Base-by-base conservation (phyloP, 2,113 vertebrate genomes). In the Elephas maximus region DNA sequence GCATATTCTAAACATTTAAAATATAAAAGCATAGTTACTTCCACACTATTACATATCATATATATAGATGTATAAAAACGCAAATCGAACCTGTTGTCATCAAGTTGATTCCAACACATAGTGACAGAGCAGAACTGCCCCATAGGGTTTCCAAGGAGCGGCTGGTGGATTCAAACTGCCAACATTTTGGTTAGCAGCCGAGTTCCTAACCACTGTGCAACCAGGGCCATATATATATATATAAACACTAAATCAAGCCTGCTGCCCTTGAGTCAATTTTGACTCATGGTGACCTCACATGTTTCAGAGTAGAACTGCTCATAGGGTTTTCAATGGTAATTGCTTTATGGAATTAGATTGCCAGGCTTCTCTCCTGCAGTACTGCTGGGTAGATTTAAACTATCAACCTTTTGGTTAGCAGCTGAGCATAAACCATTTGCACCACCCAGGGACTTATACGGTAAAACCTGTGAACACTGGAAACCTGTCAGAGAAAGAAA, bases 1-100 rank as follows among this genome's bases (percentile, higher is more conserved):
- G 23, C 1, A 86, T 86, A 96, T 83, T 93, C 62, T 57, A 84
- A 83, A 84, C 33, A 79, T 90, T 94, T 94, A 82, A 92, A 90
- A 90, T 86, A 60, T 53, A 26, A 69, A 82, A 88, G 26, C 82
- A 24, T 37, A 45, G 30, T 74, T 57, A 44, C 82, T 60, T 88
- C 5, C 77, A 24, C 18, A 83, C 30, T 94, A 18, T 93, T 96
- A 57, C 15, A 57, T 95, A 53, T 53, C 37, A 88, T 83, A 23
- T 4, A 26, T 89, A 57, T 17, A 7, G 5, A 37, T 8, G 17
- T 9, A 73, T 9, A 73, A 48, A 71, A 71, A 71, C 69, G 6
- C 5, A 48, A 48, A 48, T 9, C 48, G 9, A 48, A 48, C 9
- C 48, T 48, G 48, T 48, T 48, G 48, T 9, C 48, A 48, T 48